A percentile compares a stretch with the other conserved stretches of the same genome.
Conservation (phyloP, 2,113 vertebrate genomes). For the Callipepla squamata region DNA sequence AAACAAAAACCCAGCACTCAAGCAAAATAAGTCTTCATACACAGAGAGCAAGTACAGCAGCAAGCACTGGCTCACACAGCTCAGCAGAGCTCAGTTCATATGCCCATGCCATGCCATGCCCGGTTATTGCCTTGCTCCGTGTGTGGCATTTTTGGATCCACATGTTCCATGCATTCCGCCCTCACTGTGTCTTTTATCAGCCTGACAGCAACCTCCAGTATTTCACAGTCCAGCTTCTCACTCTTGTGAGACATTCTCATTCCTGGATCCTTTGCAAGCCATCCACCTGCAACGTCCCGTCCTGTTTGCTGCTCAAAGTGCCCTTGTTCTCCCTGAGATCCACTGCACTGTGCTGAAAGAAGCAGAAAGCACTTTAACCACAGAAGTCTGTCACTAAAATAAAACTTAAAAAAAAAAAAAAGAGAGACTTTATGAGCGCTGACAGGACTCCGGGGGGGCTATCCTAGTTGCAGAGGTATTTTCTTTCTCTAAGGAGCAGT, state of each 20-base stretch:
- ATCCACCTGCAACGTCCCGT: accelerated
- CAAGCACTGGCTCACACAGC: not conserved
- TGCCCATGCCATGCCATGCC: not conserved
- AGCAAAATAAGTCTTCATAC: not conserved
- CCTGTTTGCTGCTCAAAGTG: not conserved
- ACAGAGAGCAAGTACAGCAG: not conserved
- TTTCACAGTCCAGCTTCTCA: not conserved
- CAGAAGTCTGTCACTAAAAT: not conserved
- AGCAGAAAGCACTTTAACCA: not conserved
- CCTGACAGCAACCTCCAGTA: not conserved
- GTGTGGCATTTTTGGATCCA: not conserved
- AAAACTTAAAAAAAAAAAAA: not conserved
- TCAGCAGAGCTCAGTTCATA: accelerated
- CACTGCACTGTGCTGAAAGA: accelerated
- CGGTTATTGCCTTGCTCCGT: accelerated
- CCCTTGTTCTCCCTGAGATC: not conserved
- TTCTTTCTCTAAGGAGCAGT: not conserved
- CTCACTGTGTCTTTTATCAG: not conserved
- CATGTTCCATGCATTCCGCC: accelerated
- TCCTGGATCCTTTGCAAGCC: not conserved
- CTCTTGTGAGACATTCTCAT: not conserved
- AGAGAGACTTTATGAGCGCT: not conserved
- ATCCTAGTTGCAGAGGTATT: not conserved
- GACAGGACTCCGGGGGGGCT: not conserved
- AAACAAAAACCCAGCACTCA: not conserved